Percentiles rank a stretch among this genome's conserved stretches.
Conservation (phyloP, 2,888 invertebrate genomes). For the Salpingus planirostris region DNA sequence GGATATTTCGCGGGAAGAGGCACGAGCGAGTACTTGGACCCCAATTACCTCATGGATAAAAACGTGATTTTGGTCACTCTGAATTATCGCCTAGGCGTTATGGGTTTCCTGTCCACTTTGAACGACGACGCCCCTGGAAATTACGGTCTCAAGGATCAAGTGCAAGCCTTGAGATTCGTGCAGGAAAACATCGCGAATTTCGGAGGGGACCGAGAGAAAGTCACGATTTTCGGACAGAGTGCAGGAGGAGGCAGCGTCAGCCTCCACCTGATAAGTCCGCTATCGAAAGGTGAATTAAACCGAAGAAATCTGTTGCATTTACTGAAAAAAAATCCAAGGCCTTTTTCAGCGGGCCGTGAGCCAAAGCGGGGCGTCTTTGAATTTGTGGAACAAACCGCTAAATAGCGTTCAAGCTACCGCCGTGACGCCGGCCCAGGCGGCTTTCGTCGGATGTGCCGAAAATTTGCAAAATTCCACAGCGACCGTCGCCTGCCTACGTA, state of each 20-base stretch:
- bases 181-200: constrained; percentile 10
- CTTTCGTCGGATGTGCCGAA: constrained; percentile 38
- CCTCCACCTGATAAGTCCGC: constrained; percentile 42
- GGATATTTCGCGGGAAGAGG: constrained; percentile 45
- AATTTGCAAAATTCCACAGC: constrained; percentile 18
- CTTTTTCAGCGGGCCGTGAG: constrained; percentile 43
- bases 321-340: no score
- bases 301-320: no score
- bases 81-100: constrained; percentile 38
- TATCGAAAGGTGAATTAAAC: constrained; percentile 35
- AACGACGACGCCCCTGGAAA: constrained; percentile 9
- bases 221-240: constrained; percentile 10
- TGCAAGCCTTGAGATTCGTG: constrained; percentile 7
- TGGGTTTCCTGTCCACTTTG: constrained; percentile 20
- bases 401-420: constrained; percentile 24
- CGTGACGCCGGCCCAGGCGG: constrained; percentile 34
- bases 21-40: constrained; percentile 39
- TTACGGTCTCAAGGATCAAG: constrained; percentile 9
- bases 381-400: constrained; percentile 34
- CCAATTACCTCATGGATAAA: constrained; percentile 45
- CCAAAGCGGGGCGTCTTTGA: constrained; percentile 44
- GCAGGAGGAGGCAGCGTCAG: constrained; percentile 37
- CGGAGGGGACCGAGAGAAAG: constrained; percentile 6
- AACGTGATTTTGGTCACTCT: constrained; percentile 43
- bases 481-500: constrained; percentile 39